Evolutionary conservation across 2,888 invertebrate genomes (phyloP), one percentile per base, ranked within the genome.

Genomic region (Trilocha varians): DNA sequence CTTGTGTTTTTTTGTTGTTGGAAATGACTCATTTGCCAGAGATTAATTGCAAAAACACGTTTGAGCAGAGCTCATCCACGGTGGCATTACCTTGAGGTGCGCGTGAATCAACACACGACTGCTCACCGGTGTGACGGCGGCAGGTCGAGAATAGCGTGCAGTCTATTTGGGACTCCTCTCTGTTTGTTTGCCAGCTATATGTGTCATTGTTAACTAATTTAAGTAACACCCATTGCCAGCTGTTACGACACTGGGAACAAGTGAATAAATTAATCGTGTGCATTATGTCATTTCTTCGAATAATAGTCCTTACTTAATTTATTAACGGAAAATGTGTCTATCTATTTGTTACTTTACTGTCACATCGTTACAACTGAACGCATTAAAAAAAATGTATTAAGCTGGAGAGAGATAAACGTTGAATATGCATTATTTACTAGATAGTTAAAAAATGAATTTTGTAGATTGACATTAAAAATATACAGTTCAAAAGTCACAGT

Each of bases 181-280:
- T 62, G 80, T 80, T 79, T 83, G 84, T 84, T 84, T 85, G 84
- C 85, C 85, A 85, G 80, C 76, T 65, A 84, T 76, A 83, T 85
- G 85, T 85, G 85, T 85, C 85, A 85, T 85, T 85, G 85, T 85
- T 85, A 84, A 84, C 84, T 84, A 85, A 84, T 83, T 82, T 83
- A 78, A 84, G 85, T 80, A 79, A 80, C 82, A 66, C 55, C 74
- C 67, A 66, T 69, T 78, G 84, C 85, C 84, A 84, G 82, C 68
- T 74, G 73, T 84, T 85, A 79, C 84, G 75, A 78, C 75, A 83
- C 55, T 48, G 39, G 50, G 52, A 57, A 25, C 25, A 25, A 25
- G 15, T 34, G 14, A 15, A 6, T 9, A 13, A 14, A 34, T 34
- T 34, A 34, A 34, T 34, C 14, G 25, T 11, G 25, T 34, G 14